Evolutionary conservation across 1,140 invertebrate genomes (phyloP).

Genomic region (Zaprionus camerounensis): DNA sequence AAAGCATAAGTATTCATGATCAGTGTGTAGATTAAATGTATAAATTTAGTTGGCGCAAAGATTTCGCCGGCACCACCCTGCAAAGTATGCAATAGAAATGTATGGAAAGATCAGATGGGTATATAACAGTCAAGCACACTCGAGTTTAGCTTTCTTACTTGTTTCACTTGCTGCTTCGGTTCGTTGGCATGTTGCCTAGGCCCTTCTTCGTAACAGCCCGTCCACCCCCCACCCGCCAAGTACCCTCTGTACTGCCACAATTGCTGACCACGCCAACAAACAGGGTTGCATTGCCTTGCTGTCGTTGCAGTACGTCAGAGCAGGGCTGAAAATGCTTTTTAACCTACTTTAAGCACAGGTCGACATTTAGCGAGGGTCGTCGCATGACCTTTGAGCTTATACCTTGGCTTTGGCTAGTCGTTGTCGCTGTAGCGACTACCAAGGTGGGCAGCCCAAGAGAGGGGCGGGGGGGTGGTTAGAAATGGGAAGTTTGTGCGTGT

Average conservation of each 20-base stretch:
- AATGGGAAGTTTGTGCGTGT: neutral
- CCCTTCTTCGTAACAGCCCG: neutral
- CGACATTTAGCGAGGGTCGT: conserved; percentile 77
- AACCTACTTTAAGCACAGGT: conserved; percentile 74
- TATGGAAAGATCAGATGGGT: too few relatives aligned
- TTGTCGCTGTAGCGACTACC: neutral
- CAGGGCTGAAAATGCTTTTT: conserved; percentile 65
- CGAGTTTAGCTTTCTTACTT: too few relatives aligned
- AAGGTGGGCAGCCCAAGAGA: neutral
- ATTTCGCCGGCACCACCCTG: too few relatives aligned
- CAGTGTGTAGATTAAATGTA: too few relatives aligned
- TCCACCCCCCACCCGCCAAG: neutral
- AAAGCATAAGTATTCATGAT: too few relatives aligned
- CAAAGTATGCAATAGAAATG: too few relatives aligned
- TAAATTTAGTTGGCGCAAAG: too few relatives aligned
- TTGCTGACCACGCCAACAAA: conserved; percentile 55
- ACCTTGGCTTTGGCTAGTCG: conserved; percentile 32
- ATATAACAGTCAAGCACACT: too few relatives aligned
- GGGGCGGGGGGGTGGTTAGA: neutral
- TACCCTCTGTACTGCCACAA: neutral
- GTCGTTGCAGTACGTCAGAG: conserved; percentile 27
- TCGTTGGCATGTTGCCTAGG: conserved; percentile 77
- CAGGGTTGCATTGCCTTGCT: conserved; percentile 49
- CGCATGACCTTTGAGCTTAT: conserved; percentile 74
- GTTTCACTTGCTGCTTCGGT: conserved; percentile 48